A percentile compares a stretch with the other conserved stretches of the same genome.
Evolutionary conservation across 2,888 invertebrate species (phyloP).

Genomic region (Acronicta aceris): DNA sequence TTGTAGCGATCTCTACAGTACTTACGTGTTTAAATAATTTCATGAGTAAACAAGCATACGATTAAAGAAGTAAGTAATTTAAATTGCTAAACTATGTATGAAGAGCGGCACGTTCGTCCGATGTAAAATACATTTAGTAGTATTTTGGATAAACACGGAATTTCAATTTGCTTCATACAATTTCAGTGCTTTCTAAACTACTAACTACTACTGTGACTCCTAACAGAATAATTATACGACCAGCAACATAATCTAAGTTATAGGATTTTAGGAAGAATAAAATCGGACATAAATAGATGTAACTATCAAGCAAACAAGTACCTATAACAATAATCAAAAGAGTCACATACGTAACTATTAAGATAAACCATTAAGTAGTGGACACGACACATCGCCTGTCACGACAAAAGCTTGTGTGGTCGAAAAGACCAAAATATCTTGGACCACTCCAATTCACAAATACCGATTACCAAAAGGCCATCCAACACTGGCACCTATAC

Average conservation of each 20-base stretch:
- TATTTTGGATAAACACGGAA: neutral
- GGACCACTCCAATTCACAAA: constrained; percentile 49
- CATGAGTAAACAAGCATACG: constrained; percentile 11
- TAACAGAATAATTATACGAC: too few relatives aligned
- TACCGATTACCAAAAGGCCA: constrained; percentile 47
- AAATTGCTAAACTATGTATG: constrained; percentile 36
- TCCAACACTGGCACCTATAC: constrained; percentile 51
- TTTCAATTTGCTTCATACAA: neutral
- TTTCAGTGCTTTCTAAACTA: neutral
- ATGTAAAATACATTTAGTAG: constrained; percentile 23
- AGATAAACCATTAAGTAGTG: constrained; percentile 55
- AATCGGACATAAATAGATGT: neutral
- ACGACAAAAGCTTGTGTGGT: constrained; percentile 76
- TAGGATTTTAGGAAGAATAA: too few relatives aligned
- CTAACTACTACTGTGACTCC: too few relatives aligned
- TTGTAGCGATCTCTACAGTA: too few relatives aligned
- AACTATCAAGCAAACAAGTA: constrained; percentile 15
- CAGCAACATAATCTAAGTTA: too few relatives aligned
- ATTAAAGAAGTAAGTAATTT: constrained; percentile 26
- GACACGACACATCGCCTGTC: constrained; percentile 63
- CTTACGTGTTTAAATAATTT: constrained; percentile 21
- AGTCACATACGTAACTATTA: constrained; percentile 27
- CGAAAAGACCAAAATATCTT: constrained; percentile 59
- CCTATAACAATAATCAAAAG: constrained; percentile 25
- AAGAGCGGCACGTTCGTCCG: constrained; percentile 16